Evolutionary conservation across 2,888 invertebrate genomes (phyloP).

Genomic region (Pseudococcus jackbeardsleyi): DNA sequence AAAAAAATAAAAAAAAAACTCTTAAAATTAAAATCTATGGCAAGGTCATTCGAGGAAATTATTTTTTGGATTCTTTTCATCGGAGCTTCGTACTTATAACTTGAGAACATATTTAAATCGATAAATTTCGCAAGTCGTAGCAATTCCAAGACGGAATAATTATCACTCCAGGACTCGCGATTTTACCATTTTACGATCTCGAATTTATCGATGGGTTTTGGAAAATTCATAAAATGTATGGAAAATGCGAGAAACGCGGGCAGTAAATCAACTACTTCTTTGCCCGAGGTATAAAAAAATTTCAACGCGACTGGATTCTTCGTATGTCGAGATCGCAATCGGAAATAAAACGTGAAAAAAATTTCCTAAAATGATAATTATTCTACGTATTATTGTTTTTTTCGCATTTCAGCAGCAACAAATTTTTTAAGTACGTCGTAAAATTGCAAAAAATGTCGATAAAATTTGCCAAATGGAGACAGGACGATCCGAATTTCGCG

Average conservation of each 20-base stretch:
- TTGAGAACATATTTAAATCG: not conserved
- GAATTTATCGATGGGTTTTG: not conserved
- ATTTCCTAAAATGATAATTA: not conserved
- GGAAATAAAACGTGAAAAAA: not conserved
- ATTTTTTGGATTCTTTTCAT: not conserved
- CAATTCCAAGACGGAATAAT: not conserved
- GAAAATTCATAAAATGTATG: not conserved
- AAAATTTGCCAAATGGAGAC: not conserved
- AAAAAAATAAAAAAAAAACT: not conserved
- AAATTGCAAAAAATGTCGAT: not conserved
- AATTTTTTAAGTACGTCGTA: slow-evolving; percentile 10
- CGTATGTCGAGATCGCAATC: not conserved
- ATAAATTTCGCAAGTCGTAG: not conserved
- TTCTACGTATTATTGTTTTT: not conserved
- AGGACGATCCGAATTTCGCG: not conserved
- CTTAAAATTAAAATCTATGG: slow-evolving; percentile 1
- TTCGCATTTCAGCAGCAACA: not conserved
- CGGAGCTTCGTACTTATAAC: not conserved
- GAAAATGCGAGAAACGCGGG: not conserved
- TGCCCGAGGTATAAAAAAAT: not conserved
- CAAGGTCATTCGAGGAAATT: slow-evolving; percentile 2
- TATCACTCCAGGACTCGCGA: not conserved
- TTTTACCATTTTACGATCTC: not conserved
- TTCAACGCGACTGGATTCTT: not conserved
- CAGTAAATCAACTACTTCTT: not conserved